Percentiles rank a stretch among this genome's conserved stretches.
These are phyloP conservation scores for Arge pagana DNA, from an alignment of 2,888 invertebrate species.

Conservation along the genomic window DNA sequence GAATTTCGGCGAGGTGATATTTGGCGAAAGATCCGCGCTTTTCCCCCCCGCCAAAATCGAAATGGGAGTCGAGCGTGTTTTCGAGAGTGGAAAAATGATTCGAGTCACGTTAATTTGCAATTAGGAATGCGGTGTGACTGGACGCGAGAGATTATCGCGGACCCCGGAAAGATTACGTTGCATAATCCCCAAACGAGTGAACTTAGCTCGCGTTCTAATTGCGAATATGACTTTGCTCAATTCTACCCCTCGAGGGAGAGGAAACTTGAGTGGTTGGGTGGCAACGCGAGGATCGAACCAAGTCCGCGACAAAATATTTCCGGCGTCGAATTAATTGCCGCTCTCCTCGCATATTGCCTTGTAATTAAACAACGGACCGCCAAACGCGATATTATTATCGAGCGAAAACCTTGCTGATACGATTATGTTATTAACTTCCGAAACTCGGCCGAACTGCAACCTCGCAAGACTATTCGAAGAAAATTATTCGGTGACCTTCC, in stretches of 20 bases:
- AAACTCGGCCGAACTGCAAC: too few species aligned
- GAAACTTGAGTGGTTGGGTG: too few species aligned
- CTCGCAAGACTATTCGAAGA: too few species aligned
- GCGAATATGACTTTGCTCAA: conserved; percentile 56
- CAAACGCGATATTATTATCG: too few species aligned
- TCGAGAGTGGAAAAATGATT: conserved; percentile 4
- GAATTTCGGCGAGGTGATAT: too few species aligned
- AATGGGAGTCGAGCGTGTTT: not conserved
- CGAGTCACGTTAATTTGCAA: conserved; percentile 4
- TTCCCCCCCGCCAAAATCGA: not conserved
- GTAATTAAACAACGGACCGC: conserved; percentile 11
- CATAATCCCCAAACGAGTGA: conserved; percentile 52
- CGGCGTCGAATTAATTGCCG: conserved; percentile 8
- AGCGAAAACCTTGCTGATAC: too few species aligned
- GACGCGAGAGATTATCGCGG: conserved; percentile 3
- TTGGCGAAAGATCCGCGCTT: too few species aligned
- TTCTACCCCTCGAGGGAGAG: conserved; percentile 39
- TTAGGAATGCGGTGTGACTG: not conserved
- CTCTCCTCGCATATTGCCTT: not conserved
- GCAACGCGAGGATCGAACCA: not conserved
- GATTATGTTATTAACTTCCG: conserved; percentile 2
- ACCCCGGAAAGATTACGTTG: conserved; percentile 48
- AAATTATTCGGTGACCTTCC: too few species aligned
- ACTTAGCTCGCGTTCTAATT: conserved; percentile 50
- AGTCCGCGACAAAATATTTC: not conserved